Conservation (phyloP, 2,888 invertebrate genomes). For the Apodemia mormo region DNA sequence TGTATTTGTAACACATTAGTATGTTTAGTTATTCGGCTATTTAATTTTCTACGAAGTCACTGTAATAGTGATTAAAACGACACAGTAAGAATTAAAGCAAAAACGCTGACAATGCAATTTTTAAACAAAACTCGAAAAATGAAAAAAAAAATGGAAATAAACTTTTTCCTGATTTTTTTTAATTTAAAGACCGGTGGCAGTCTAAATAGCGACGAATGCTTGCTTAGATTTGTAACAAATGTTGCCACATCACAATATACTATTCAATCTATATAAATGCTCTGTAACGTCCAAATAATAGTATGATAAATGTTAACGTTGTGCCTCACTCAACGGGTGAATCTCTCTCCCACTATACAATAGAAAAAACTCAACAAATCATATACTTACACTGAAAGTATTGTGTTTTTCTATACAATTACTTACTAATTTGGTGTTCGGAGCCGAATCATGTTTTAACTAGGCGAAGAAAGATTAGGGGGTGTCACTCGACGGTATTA, state of each 20-base stretch:
- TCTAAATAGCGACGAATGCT: constrained; percentile 14
- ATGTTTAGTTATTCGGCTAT: too few species aligned
- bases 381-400: constrained; percentile 62
- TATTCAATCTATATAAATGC: constrained; percentile 60
- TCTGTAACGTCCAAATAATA: constrained; percentile 46
- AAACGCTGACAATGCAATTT: too few species aligned
- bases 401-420: constrained; percentile 71
- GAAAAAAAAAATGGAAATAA: too few species aligned
- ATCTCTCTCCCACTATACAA: constrained; percentile 42
- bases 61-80: too few species aligned
- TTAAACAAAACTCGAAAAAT: too few species aligned
- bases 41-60: too few species aligned
- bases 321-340: constrained; percentile 80
- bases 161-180: too few species aligned
- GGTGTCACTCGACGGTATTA: constrained; percentile 38
- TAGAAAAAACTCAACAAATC: constrained; percentile 65
- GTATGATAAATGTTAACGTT: constrained; percentile 46
- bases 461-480: constrained; percentile 46
- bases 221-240: constrained; percentile 26
- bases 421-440: constrained; percentile 75
- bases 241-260: constrained; percentile 15
- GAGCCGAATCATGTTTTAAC: constrained; percentile 62
- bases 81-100: too few species aligned
- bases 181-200: not conserved
- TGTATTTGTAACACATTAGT: too few species aligned